A percentile compares a stretch with the other conserved stretches of the same genome.
These are phyloP conservation scores for Globicephala melas DNA, from an alignment of 2,113 vertebrate genomes.

Conservation along the genomic window DNA sequence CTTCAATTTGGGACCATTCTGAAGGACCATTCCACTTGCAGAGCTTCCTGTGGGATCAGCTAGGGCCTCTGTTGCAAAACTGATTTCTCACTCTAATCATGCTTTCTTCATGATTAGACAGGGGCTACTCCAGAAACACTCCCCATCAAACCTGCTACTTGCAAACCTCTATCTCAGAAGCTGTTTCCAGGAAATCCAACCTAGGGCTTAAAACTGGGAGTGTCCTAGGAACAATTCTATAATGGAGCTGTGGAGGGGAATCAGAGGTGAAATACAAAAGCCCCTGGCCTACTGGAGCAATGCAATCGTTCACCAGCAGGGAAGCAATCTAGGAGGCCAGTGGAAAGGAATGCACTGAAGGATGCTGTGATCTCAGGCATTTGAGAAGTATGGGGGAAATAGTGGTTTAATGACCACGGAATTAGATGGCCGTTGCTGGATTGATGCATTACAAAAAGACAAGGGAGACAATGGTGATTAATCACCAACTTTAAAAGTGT, in stretches of 20 bases:
- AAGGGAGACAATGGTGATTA: background rate
- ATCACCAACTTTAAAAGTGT: background rate
- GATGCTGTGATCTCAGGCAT: background rate
- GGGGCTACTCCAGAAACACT: background rate
- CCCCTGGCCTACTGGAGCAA: background rate
- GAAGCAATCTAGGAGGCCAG: background rate
- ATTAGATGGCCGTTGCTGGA: background rate
- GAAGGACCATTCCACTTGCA: background rate
- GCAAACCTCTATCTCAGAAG: background rate
- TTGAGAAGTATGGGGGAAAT: background rate
- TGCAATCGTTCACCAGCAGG: background rate
- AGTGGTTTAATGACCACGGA: background rate
- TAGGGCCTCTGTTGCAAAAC: background rate
- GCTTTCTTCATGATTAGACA: background rate
- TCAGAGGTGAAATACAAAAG: background rate
- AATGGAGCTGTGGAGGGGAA: background rate
- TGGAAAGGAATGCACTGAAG: background rate
- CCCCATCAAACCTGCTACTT: background rate
- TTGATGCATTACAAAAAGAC: background rate
- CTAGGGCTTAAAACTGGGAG: background rate
- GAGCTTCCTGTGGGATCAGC: background rate
- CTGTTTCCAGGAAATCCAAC: background rate
- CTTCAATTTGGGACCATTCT: background rate
- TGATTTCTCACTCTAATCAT: background rate
- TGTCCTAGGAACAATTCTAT: background rate